These are phyloP conservation scores for Aplochiton taeniatus DNA, from an alignment of 2,797 vertebrate genomes.

Conservation along the genomic window DNA sequence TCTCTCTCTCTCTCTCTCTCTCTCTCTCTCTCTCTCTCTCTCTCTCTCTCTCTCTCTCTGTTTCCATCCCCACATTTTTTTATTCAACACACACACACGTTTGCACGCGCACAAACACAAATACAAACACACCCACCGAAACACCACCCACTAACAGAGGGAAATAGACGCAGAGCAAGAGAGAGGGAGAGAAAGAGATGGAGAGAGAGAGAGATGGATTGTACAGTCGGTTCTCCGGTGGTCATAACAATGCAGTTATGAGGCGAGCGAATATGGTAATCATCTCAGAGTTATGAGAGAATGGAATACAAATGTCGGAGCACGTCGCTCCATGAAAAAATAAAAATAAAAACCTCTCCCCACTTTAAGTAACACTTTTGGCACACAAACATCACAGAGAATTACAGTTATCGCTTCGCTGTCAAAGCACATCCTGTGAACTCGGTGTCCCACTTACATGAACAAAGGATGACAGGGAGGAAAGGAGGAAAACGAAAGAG, in stretches of 20 bases:
- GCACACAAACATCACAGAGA: no score
- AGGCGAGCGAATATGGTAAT: constrained; percentile 50
- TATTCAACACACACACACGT: background rate
- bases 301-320: constrained; percentile 24
- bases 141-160: background rate
- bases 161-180: background rate
- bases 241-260: constrained; percentile 40
- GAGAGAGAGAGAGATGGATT: constrained; percentile 2
- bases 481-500: no score
- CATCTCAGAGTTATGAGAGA: constrained; percentile 23
- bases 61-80: background rate
- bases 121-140: no score
- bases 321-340: constrained; percentile 38
- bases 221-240: constrained; percentile 16
- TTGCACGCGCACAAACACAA: no score
- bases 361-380: no score
- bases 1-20: background rate
- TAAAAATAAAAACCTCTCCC: no score
- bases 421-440: no score
- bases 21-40: no score
- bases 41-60: no score
- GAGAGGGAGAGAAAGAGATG: constrained; percentile 8
- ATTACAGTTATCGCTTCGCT: no score
- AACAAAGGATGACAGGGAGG: no score
- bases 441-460: no score